A percentile compares a stretch with the other conserved stretches of the same genome.
phyloP scores from a whole-genome alignment of 2,888 invertebrate genomes.

The Lysandra bellargus region DNA sequence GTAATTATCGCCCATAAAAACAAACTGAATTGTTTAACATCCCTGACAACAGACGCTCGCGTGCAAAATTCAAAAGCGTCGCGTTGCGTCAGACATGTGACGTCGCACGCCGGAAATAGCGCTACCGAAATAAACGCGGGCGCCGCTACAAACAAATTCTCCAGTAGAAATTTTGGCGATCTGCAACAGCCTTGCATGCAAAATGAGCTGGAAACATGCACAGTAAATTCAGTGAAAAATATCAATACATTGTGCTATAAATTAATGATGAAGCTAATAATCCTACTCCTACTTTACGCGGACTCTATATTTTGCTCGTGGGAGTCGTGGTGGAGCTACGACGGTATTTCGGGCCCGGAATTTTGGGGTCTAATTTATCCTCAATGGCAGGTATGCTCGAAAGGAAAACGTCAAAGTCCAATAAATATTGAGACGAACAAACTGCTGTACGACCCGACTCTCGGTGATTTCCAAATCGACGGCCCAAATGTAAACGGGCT shows the following conservation, averaged over 20 bases:
- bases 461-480: background rate
- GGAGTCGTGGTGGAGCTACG: conserved; percentile 14
- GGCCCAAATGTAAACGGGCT: background rate
- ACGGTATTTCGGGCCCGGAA: background rate
- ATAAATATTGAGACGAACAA: conserved; percentile 15
- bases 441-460: background rate
- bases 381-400: conserved; percentile 8
- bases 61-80: conserved; percentile 20
- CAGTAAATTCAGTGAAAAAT: conserved; percentile 5
- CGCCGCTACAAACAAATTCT: background rate
- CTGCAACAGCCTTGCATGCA: background rate
- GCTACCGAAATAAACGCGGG: conserved; percentile 7
- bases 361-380: background rate
- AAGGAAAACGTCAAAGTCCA: conserved; percentile 22
- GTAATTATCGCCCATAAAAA: conserved; percentile 9
- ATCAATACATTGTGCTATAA: background rate
- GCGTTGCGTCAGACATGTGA: conserved; percentile 4
- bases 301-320: background rate
- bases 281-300: background rate
- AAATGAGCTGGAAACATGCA: background rate
- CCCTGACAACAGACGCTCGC: conserved; percentile 4
- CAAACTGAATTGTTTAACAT: conserved; percentile 15
- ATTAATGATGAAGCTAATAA: background rate
- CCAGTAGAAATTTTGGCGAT: conserved; percentile 14
- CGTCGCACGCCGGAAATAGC: conserved; percentile 12